These are phyloP conservation scores for Lagria hirta DNA, from an alignment of 2,888 invertebrate species.

Conservation along the genomic window DNA sequence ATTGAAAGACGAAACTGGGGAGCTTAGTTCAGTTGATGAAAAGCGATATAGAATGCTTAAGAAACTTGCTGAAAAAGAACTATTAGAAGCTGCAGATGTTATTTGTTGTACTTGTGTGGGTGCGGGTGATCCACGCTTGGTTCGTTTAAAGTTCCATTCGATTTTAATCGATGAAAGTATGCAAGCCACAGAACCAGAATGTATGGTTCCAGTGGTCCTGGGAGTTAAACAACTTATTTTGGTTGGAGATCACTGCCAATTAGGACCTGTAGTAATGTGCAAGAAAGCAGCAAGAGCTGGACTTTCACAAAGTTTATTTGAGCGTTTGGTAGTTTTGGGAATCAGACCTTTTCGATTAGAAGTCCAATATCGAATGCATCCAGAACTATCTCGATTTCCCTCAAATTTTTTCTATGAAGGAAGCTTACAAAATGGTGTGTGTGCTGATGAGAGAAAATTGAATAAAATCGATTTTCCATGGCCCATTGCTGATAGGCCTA, in stretches of 20 bases:
- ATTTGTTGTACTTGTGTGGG: slow-evolving; percentile 99
- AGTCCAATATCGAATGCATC: slow-evolving; percentile 99
- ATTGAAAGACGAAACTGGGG: slow-evolving; percentile 97
- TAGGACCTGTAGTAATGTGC: slow-evolving; percentile 99
- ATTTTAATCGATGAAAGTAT: slow-evolving; percentile 95
- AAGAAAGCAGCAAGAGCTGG: slow-evolving; percentile 98
- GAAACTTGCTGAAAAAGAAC: slow-evolving; percentile 85
- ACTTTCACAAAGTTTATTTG: slow-evolving; percentile 94
- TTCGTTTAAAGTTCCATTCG: slow-evolving; percentile 90
- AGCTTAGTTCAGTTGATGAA: slow-evolving; percentile 93
- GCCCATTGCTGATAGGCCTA: slow-evolving; percentile 94
- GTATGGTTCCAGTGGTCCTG: slow-evolving; percentile 98
- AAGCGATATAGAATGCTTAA: slow-evolving; percentile 89
- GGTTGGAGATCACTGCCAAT: slow-evolving; percentile 98
- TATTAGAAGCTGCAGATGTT: slow-evolving; percentile 95
- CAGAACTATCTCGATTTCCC: slow-evolving; percentile 94
- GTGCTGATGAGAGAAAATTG: slow-evolving; percentile 90
- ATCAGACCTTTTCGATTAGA: slow-evolving; percentile 96
- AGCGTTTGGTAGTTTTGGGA: slow-evolving; percentile 93
- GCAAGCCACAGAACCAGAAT: slow-evolving; percentile 92
- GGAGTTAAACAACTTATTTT: slow-evolving; percentile 96
- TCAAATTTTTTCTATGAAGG: slow-evolving; percentile 99
- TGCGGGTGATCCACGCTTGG: slow-evolving; percentile 94
- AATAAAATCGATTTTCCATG: slow-evolving; percentile 95
- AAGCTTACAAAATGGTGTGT: slow-evolving; percentile 97